Evolutionary conservation across 2,113 vertebrate species (phyloP).

Genomic region (Hemiprocne comata): DNA sequence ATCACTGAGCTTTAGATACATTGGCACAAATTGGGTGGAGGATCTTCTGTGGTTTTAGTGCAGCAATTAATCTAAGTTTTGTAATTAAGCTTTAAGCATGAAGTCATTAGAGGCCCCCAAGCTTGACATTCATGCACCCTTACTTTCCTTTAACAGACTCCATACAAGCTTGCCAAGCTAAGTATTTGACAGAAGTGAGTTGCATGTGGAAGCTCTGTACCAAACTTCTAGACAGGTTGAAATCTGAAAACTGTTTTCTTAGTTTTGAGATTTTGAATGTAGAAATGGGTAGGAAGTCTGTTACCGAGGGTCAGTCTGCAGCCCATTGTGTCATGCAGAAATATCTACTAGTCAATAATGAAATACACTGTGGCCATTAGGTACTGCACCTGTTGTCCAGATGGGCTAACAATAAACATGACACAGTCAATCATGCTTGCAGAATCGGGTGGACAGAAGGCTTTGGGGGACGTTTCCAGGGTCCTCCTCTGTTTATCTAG

Average conservation of each 20-base stretch:
- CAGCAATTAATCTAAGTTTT: constrained; percentile 72
- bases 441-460: constrained; percentile 1
- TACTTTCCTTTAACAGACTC: constrained; percentile 52
- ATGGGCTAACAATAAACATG: constrained; percentile 53
- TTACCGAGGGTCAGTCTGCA: not conserved
- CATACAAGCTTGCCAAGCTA: not conserved
- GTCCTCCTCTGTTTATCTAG: constrained; percentile 39
- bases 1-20: constrained; percentile 62
- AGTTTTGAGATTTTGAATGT: constrained; percentile 17
- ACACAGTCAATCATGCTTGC: constrained; percentile 16
- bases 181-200: not conserved
- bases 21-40: constrained; percentile 56
- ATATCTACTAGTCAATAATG: constrained; percentile 57
- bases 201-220: constrained; percentile 35
- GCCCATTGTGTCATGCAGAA: constrained; percentile 51
- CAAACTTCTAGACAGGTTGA: constrained; percentile 37
- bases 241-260: constrained; percentile 44
- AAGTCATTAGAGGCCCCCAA: constrained; percentile 73
- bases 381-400: constrained; percentile 60
- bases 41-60: constrained; percentile 70
- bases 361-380: constrained; percentile 32
- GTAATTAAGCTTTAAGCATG: constrained; percentile 74
- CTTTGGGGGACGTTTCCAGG: constrained; percentile 9
- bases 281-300: constrained; percentile 27
- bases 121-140: constrained; percentile 72